Evolutionary conservation across 2,888 invertebrate species (phyloP), one percentile per base, ranked within the genome.

Genomic region (Amphipyra tragopoginis): DNA sequence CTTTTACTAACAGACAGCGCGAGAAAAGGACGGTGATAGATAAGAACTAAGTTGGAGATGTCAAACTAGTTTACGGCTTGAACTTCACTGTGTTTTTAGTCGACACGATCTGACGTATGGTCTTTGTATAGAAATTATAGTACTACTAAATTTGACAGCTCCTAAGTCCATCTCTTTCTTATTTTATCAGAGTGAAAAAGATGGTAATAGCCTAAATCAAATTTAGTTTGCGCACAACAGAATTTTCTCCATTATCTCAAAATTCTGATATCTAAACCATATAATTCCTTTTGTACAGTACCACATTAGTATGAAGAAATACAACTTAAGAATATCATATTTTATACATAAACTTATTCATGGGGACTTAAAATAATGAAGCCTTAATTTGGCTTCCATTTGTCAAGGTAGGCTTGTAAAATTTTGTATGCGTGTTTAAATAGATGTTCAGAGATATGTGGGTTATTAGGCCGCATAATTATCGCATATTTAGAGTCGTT

Each of bases 341-440:
- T 67, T 71, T 68, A 67, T 62, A 73, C 34, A 39, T 51, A 54
- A 73, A 73, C 50, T 73, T 68, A 73, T 73, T 71, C 68, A 73
- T 54, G 69, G 43, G 21, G 50, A 62, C 14, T 53, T 73, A 44
- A 34, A 66, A 72, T 53, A 13, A 56, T 54, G 45, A 21, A 53
- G 50, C 38, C 44, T 40, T 67, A 66, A 60, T 56, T 67, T 61
- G 53, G 45, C 52, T 51, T 11, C 43, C 67, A 66, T 72, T 73
- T 62, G 44, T 73, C 56, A 73, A 52, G 34, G 40, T 49, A 14
- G 48, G 55, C 45, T 51, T 59, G 65, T 48, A 36, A 53, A 33
- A 48, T 64, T 64, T 57, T 55, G 36, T 48, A 47, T 58, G 51
- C 14, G 47, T 48, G 21, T 51, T 72, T 48, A 65, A 50, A 59